Evolutionary conservation across 2,888 invertebrate species (phyloP).

Genomic region (Hyposoter didymator): DNA sequence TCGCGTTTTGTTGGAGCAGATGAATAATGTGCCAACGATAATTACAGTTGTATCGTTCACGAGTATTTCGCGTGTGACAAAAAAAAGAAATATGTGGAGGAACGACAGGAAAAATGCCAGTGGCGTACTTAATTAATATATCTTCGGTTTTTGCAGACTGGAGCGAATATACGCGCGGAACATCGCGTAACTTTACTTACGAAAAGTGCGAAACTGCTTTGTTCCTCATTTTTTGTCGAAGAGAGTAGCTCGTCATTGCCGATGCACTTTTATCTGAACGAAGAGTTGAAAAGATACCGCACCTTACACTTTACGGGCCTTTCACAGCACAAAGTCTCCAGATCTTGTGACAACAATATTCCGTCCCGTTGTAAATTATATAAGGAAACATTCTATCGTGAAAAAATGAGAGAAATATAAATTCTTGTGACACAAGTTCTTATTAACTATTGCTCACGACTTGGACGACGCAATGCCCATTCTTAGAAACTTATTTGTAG

Average conservation of each 20-base stretch:
- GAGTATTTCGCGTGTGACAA: conserved; percentile 44
- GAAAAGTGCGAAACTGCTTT: background rate
- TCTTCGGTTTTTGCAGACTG: conserved; percentile 29
- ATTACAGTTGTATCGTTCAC: conserved; percentile 44
- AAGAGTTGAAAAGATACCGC: conserved; percentile 9
- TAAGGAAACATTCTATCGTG: background rate
- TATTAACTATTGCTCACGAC: background rate
- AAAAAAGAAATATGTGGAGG: conserved; percentile 1
- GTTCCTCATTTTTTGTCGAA: background rate
- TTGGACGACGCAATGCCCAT: background rate
- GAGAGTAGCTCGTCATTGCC: conserved; percentile 6
- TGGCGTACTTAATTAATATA: background rate
- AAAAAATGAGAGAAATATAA: background rate
- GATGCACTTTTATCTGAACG: conserved; percentile 31
- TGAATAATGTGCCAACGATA: conserved; percentile 39
- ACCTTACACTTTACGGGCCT: background rate
- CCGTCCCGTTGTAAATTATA: background rate
- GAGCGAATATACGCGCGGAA: background rate
- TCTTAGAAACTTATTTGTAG: background rate
- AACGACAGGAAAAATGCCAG: background rate
- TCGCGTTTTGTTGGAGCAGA: conserved; percentile 14
- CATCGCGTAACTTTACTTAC: background rate
- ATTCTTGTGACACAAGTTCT: background rate
- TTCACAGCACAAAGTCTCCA: conserved; percentile 1
- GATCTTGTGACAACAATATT: background rate